A percentile compares a stretch with the other conserved stretches of the same genome.
phyloP scores from a whole-genome alignment of 1,140 invertebrate genomes.

The Drosophila arizonae region DNA sequence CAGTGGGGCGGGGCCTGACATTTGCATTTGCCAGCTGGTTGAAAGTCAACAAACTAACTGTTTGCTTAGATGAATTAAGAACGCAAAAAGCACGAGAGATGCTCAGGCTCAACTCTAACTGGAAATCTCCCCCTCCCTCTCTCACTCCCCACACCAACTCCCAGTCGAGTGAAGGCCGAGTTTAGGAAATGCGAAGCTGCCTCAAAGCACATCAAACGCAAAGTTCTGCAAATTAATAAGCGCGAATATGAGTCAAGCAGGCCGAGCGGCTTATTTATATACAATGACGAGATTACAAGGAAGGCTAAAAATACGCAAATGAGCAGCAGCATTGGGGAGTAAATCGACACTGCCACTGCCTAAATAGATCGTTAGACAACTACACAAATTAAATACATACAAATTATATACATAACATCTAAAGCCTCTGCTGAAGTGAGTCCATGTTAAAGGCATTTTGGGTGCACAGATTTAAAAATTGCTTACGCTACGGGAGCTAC shows the following conservation, averaged over 20 bases:
- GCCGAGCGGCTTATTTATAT: slow-evolving; percentile 13
- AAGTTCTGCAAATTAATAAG: slow-evolving; percentile 25
- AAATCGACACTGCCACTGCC: no score
- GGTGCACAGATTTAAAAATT: slow-evolving; percentile 61
- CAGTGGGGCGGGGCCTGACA: slow-evolving; percentile 22
- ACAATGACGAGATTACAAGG: background rate
- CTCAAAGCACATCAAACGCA: slow-evolving; percentile 40
- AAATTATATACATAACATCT: no score
- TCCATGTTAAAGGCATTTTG: no score
- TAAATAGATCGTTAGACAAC: no score
- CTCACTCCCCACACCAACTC: background rate
- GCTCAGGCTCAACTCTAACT: background rate
- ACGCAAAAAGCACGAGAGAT: no score
- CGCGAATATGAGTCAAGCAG: slow-evolving; percentile 4
- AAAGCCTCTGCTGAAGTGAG: background rate
- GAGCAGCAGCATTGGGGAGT: background rate
- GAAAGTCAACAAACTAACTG: slow-evolving; percentile 29
- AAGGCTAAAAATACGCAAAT: background rate
- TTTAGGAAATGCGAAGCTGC: slow-evolving; percentile 26
- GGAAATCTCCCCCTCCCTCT: background rate
- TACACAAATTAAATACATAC: no score
- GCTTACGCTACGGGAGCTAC: slow-evolving; percentile 43
- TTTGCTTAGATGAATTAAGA: slow-evolving; percentile 15
- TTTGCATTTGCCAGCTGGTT: slow-evolving; percentile 42
- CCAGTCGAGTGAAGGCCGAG: no score